Percentiles rank a stretch among this genome's conserved stretches.
phyloP scores from a whole-genome alignment of 1,140 invertebrate genomes.

The Pogonomyrmex californicus region DNA sequence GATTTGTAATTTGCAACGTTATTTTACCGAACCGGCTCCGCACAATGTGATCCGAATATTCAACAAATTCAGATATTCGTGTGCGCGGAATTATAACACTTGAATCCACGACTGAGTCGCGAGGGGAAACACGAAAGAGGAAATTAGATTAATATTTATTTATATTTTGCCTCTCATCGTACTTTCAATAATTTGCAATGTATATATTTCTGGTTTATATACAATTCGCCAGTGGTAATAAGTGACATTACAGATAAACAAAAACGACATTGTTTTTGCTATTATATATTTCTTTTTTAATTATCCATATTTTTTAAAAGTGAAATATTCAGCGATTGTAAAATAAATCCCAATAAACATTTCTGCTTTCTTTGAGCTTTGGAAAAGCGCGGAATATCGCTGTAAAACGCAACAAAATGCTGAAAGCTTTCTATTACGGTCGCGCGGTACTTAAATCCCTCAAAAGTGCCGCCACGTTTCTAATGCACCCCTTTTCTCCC shows the following conservation, averaged over 20 bases:
- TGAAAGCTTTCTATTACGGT: conserved; percentile 27
- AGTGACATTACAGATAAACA: neutral
- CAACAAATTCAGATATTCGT: conserved; percentile 20
- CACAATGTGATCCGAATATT: neutral
- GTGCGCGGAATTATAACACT: neutral
- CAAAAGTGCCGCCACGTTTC: conserved; percentile 24
- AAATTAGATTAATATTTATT: conserved; percentile 15
- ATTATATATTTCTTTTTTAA: neutral
- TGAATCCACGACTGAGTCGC: neutral
- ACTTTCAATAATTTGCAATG: neutral
- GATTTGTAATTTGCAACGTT: conserved; percentile 45
- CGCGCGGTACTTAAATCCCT: conserved; percentile 26
- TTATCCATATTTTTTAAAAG: neutral
- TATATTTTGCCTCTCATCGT: neutral
- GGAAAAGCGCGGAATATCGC: conserved; percentile 14
- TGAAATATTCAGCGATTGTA: neutral
- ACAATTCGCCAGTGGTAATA: neutral
- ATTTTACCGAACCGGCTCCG: neutral
- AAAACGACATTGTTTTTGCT: neutral
- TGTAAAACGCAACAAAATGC: neutral
- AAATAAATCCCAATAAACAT: neutral
- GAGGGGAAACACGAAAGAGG: neutral
- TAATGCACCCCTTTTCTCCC: conserved; percentile 33
- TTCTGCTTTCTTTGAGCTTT: neutral
- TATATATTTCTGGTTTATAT: neutral